These are phyloP conservation scores for Calosoma granatense DNA, from an alignment of 1,140 invertebrate genomes.

Conservation along the genomic window DNA sequence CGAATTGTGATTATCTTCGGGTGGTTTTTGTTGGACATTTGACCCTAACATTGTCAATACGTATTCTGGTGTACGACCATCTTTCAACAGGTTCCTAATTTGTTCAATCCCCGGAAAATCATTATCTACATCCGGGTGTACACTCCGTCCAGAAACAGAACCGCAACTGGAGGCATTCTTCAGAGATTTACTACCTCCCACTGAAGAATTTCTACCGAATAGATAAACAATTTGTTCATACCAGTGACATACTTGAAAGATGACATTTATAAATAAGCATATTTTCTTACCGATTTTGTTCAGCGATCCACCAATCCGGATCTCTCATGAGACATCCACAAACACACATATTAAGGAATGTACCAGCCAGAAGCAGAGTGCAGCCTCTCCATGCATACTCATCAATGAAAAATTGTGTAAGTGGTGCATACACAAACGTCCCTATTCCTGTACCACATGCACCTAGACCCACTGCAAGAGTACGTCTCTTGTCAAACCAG, in stretches of 20 bases:
- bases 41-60: slow-evolving; percentile 52
- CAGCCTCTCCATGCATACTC: slow-evolving; percentile 83
- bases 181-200: slow-evolving; percentile 30
- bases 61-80: slow-evolving; percentile 52
- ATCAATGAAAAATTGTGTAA: slow-evolving; percentile 63
- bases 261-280: too few relatives aligned
- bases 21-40: slow-evolving; percentile 31
- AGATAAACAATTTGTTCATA: too few relatives aligned
- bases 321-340: slow-evolving; percentile 83
- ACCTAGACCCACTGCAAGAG: slow-evolving; percentile 83
- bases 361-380: slow-evolving; percentile 68
- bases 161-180: slow-evolving; percentile 36
- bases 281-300: slow-evolving; percentile 43
- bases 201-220: slow-evolving; percentile 20
- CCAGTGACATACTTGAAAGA: too few relatives aligned
- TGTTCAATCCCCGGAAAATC: slow-evolving; percentile 55
- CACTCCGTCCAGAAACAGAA: slow-evolving; percentile 36
- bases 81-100: slow-evolving; percentile 51
- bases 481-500: slow-evolving; percentile 90
- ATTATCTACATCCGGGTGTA: slow-evolving; percentile 29
- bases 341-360: slow-evolving; percentile 78
- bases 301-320: slow-evolving; percentile 62
- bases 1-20: slow-evolving; percentile 23
- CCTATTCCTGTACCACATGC: slow-evolving; percentile 84
- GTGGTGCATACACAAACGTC: slow-evolving; percentile 73